phyloP scores from a whole-genome alignment of 2,797 vertebrate species.

The Chiloscyllium punctatum region DNA sequence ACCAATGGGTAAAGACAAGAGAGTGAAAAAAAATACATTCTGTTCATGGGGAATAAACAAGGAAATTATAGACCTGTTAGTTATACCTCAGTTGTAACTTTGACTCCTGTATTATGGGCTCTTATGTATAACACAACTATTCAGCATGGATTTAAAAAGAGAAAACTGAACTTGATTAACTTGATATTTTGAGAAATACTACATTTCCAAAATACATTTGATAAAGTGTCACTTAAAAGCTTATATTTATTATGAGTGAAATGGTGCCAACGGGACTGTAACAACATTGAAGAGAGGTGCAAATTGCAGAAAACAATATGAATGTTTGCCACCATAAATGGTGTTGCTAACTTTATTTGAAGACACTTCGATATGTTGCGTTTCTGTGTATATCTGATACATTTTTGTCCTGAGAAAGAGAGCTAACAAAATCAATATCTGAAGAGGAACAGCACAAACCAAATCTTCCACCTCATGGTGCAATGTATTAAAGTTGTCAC shows the following conservation, averaged over 20 bases:
- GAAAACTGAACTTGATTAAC: background rate
- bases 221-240: background rate
- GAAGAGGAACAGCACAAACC: background rate
- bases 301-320: background rate
- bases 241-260: background rate
- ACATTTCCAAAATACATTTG: background rate
- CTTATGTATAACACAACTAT: background rate
- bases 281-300: background rate
- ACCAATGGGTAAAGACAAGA: background rate
- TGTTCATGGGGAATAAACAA: background rate
- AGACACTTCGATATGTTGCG: background rate
- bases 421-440: background rate
- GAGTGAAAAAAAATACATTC: background rate
- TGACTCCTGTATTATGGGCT: too few species aligned
- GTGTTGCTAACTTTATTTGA: background rate
- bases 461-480: background rate
- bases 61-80: background rate
- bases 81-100: too few species aligned
- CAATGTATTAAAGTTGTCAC: background rate
- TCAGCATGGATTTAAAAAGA: background rate
- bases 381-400: background rate
- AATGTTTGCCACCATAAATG: background rate
- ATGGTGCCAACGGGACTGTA: background rate
- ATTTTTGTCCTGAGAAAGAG: background rate
- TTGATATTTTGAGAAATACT: background rate